A percentile compares a stretch with the other conserved stretches of the same genome.
Evolutionary conservation across 2,797 vertebrate species (phyloP).

Genomic region (Limosa lapponica): DNA sequence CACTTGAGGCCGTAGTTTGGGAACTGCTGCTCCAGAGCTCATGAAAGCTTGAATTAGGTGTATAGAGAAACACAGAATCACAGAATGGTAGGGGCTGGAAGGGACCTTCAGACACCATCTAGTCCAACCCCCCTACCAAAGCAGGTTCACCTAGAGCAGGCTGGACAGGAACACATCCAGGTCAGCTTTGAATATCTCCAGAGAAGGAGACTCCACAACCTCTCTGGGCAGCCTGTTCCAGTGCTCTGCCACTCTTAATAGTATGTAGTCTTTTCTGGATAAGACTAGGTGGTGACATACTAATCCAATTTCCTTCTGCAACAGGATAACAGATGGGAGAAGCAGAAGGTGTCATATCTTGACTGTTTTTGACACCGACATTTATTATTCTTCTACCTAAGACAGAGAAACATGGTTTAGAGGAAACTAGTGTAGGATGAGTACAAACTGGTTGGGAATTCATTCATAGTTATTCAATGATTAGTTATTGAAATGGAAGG

Average conservation of each 20-base stretch:
- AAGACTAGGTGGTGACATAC: background rate
- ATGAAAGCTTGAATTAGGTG: background rate
- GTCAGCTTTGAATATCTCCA: background rate
- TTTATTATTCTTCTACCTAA: conserved; percentile 5
- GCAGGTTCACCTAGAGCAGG: background rate
- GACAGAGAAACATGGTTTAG: background rate
- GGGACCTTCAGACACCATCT: background rate
- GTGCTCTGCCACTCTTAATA: background rate
- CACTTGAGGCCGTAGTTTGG: background rate
- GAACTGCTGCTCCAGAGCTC: background rate
- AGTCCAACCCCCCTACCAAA: background rate
- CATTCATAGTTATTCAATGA: background rate
- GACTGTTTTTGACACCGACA: background rate
- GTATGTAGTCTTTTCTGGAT: background rate
- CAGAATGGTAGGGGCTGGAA: background rate
- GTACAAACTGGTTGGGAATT: background rate
- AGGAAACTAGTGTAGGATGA: background rate
- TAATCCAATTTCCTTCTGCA: conserved; percentile 30
- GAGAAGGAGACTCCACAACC: background rate
- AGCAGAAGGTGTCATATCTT: conserved; percentile 46
- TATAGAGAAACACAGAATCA: background rate
- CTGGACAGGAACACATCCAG: background rate
- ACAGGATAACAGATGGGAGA: conserved; percentile 50
- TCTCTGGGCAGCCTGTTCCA: background rate
- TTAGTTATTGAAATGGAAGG: background rate